A percentile compares a stretch with the other conserved stretches of the same genome.
Evolutionary conservation across 2,797 vertebrate genomes (phyloP).

Genomic region (Catostomus latipinnis): DNA sequence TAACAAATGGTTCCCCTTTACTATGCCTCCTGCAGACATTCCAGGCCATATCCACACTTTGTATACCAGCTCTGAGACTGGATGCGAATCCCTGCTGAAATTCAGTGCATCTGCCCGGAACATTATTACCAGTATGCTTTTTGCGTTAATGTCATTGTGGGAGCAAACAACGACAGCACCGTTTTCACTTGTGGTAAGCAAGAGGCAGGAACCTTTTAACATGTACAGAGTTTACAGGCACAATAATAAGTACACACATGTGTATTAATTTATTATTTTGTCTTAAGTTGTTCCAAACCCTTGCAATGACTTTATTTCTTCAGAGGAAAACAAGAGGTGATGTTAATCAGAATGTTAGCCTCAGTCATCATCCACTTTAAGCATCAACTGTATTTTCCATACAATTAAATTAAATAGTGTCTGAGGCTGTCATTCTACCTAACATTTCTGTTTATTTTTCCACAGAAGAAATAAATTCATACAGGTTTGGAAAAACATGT

Average conservation of each 20-base stretch:
- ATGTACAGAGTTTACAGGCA: constrained; percentile 8
- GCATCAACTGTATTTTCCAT: too few relatives aligned
- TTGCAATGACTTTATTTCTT: too few relatives aligned
- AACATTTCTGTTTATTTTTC: too few relatives aligned
- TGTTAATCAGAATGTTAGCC: too few relatives aligned
- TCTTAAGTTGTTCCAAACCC: too few relatives aligned
- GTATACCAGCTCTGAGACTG: constrained; percentile 43
- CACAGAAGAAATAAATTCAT: too few relatives aligned
- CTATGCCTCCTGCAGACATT: constrained; percentile 49
- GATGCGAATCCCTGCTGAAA: constrained; percentile 48
- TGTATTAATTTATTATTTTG: too few relatives aligned
- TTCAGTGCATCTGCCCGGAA: constrained; percentile 42
- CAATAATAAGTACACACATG: not conserved
- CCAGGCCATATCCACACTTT: constrained; percentile 46
- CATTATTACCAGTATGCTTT: constrained; percentile 49
- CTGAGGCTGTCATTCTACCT: too few relatives aligned
- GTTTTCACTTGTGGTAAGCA: constrained; percentile 56
- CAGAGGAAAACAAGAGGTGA: too few relatives aligned
- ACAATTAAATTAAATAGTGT: too few relatives aligned
- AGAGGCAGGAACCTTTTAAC: constrained; percentile 29
- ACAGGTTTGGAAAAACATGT: too few relatives aligned
- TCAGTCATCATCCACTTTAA: too few relatives aligned
- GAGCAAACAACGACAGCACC: constrained; percentile 41
- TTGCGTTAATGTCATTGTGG: constrained; percentile 53
- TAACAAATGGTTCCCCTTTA: constrained; percentile 39